A percentile compares a stretch with the other conserved stretches of the same genome.
Evolutionary conservation across 2,888 invertebrate genomes (phyloP).

Genomic region (Sesia bembeciformis): DNA sequence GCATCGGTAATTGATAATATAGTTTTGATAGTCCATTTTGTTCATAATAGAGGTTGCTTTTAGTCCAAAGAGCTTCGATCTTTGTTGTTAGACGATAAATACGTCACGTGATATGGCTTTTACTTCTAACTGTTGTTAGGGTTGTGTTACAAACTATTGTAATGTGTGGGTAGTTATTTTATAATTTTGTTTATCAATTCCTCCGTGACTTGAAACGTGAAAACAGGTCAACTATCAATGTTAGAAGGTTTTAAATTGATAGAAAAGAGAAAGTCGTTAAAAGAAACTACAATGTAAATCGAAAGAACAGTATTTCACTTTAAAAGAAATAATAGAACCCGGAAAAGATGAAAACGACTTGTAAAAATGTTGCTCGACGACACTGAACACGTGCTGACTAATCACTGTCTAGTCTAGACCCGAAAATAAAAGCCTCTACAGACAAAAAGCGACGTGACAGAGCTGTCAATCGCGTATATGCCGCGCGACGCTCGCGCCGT

Average conservation of each 20-base stretch:
- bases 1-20: constrained; percentile 74
- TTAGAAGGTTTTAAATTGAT: too few species aligned
- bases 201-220: too few species aligned
- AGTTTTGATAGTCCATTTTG: constrained; percentile 64
- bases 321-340: neutral
- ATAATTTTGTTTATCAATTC: too few species aligned
- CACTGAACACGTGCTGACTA: constrained; percentile 43
- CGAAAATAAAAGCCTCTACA: constrained; percentile 25
- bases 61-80: constrained; percentile 26
- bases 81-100: constrained; percentile 16
- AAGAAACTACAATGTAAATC: too few species aligned
- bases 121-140: constrained; percentile 22
- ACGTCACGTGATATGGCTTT: constrained; percentile 35
- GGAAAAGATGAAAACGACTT: constrained; percentile 23
- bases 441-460: constrained; percentile 33
- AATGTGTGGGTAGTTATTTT: too few species aligned
- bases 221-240: too few species aligned
- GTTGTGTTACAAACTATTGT: constrained; percentile 5
- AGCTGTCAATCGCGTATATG: constrained; percentile 38
- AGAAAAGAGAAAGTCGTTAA: too few species aligned
- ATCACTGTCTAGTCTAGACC: constrained; percentile 38
- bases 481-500: constrained; percentile 7
- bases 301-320: too few species aligned
- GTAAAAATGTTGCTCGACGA: constrained; percentile 18
- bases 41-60: constrained; percentile 45